Evolutionary conservation across 2,113 vertebrate species (phyloP).

Genomic region (Pluvialis apricaria): DNA sequence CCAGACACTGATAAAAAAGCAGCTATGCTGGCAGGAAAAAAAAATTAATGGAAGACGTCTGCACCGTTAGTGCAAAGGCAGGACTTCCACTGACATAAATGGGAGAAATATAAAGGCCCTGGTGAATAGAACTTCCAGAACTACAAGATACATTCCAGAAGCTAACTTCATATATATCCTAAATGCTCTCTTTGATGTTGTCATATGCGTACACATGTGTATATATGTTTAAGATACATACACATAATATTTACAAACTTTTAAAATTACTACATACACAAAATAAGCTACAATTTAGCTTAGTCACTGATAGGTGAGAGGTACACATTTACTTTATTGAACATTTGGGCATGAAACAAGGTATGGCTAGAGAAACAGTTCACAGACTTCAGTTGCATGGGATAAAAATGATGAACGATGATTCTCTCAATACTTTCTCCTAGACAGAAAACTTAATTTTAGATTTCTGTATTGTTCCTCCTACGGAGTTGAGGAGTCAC

Average conservation of each 20-base stretch:
- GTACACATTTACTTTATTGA: not conserved
- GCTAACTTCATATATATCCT: not conserved
- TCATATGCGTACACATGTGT: accelerated
- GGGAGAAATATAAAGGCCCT: not conserved
- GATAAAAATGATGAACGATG: not conserved
- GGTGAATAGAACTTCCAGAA: not conserved
- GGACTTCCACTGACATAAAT: not conserved
- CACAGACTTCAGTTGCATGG: not conserved
- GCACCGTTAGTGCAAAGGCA: not conserved
- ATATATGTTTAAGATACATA: not conserved
- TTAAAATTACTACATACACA: not conserved
- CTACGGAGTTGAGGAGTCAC: not conserved
- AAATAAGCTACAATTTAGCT: not conserved
- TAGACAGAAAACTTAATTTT: not conserved
- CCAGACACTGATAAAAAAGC: not conserved
- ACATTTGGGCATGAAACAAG: not conserved
- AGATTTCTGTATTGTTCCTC: not conserved
- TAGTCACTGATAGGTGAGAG: not conserved
- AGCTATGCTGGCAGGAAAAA: not conserved
- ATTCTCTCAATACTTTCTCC: not conserved
- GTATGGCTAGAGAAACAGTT: not conserved
- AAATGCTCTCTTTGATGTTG: not conserved
- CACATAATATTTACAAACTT: not conserved
- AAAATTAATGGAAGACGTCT: not conserved
- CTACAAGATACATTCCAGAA: not conserved